A percentile compares a stretch with the other conserved stretches of the same genome.
Evolutionary conservation across 1,140 invertebrate genomes (phyloP).

Genomic region (Pristionchus pacificus): DNA sequence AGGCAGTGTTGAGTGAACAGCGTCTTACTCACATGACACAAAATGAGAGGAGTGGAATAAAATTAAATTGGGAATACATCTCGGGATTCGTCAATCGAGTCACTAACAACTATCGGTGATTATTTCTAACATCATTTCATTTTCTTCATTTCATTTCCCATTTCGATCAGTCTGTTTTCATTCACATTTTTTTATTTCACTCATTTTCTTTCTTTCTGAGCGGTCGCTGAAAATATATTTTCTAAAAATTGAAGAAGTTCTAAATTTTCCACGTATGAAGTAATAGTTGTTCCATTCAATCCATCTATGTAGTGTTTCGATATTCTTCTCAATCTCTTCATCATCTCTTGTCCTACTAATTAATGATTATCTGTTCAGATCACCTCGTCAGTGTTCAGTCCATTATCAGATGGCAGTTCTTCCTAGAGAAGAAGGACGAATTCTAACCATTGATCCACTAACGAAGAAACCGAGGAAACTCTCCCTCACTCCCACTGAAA

Average conservation of each 20-base stretch:
- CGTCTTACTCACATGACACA: not conserved
- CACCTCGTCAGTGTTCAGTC: slow-evolving; percentile 32
- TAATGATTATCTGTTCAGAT: slow-evolving; percentile 16
- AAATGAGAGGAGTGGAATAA: not conserved
- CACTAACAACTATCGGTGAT: slow-evolving; percentile 9
- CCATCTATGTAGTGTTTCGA: not conserved
- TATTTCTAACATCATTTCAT: not conserved
- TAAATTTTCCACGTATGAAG: no score
- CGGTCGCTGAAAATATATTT: no score
- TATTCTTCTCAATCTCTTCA: no score
- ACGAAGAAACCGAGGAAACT: slow-evolving; percentile 25
- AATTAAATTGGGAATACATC: slow-evolving; percentile 19
- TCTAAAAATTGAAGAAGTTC: no score
- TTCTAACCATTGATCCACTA: slow-evolving; percentile 28
- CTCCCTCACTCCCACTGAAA: slow-evolving; percentile 3
- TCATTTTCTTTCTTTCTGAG: not conserved
- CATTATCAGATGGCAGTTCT: slow-evolving; percentile 33
- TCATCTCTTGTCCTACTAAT: not conserved
- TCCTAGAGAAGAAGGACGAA: slow-evolving; percentile 30
- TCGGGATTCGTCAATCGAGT: slow-evolving; percentile 14
- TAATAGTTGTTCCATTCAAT: not conserved
- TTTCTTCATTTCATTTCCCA: not conserved
- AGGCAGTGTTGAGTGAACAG: not conserved
- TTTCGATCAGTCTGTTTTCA: not conserved
- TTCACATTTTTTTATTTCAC: not conserved